Evolutionary conservation across 2,797 vertebrate genomes (phyloP), one percentile per base, ranked within the genome.

Genomic region (Loriculus beryllinus): DNA sequence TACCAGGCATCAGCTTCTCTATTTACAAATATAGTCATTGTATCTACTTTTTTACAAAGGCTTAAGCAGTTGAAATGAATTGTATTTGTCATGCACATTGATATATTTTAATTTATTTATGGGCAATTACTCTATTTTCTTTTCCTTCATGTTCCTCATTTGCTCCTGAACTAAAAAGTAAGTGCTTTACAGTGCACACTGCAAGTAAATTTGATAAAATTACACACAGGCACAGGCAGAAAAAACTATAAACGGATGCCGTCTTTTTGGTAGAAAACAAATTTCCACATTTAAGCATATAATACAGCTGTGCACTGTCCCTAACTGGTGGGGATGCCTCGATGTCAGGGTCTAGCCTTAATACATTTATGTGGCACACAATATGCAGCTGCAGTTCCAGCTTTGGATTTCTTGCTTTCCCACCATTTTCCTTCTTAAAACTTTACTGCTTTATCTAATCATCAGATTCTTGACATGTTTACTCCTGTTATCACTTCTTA

Each of bases 361-460:
- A 51, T 19, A 64, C 0, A 0, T 47, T 39, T 63, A 25, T 31
- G 11, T 28, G 48, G 48, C 43, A 64, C 57, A 74, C 7, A 48
- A 37, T 9, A 40, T 0, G 0, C 22, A 91, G 45, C 11, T 11
- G 10, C 12, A 75, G 40, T 5, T 86, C 23, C 40, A 76, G 25
- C 51, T 87, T 64, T 48, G n/a, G 45, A 77, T 68, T 82, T 91
- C 82, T 85, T 89, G 23, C 37, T 40, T 93, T 79, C 23, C 20
- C 19, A 21, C 23, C 40, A 13, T 57, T 40, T 82, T 70, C 19
- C 14, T 82, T 77, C 63, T 74, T 56, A 65, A 84, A 93, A 51
- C 39, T 67, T 47, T 6, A 70, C 25, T 72, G 33, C 19, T 67
- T 94, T 79, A 65, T 48, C 54, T 62, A 84, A 26, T 31, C 23